Conservation (phyloP, 2,113 vertebrate genomes). For the Crotalus helleri region DNA sequence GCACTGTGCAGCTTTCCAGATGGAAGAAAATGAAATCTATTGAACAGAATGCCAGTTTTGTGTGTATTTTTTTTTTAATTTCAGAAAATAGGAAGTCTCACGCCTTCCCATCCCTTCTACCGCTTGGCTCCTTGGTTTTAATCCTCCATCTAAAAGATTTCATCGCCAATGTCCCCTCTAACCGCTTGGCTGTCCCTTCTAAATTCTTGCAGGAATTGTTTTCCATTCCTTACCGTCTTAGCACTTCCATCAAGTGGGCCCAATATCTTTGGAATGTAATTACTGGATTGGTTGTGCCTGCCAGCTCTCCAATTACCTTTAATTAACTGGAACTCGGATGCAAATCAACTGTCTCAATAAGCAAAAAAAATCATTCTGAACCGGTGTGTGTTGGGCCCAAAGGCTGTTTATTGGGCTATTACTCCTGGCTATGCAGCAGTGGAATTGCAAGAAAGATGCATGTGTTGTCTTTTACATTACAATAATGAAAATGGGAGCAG, state of each 20-base stretch:
- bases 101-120: background rate
- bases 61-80: background rate
- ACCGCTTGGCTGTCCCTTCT: conserved; percentile 14
- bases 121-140: background rate
- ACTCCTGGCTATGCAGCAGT: background rate
- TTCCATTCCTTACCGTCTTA: conserved; percentile 16
- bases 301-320: conserved; percentile 37
- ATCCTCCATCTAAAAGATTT: conserved; percentile 8
- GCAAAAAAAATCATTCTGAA: conserved; percentile 12
- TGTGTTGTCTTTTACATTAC: background rate
- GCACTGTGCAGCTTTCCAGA: background rate
- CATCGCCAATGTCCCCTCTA: background rate
- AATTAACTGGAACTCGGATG: conserved; percentile 44
- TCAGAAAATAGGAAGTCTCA: background rate
- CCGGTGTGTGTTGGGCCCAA: background rate
- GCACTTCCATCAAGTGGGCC: conserved; percentile 27
- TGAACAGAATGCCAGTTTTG: background rate
- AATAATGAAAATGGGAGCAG: background rate
- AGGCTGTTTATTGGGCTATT: background rate
- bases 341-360: conserved; percentile 39
- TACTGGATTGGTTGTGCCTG: conserved; percentile 31
- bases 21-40: background rate
- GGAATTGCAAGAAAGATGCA: background rate
- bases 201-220: conserved; percentile 18
- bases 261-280: conserved; percentile 42